Percentiles rank a stretch among this genome's conserved stretches.
These are phyloP conservation scores for Tillus elongatus DNA, from an alignment of 2,888 invertebrate species.

Conservation along the genomic window DNA sequence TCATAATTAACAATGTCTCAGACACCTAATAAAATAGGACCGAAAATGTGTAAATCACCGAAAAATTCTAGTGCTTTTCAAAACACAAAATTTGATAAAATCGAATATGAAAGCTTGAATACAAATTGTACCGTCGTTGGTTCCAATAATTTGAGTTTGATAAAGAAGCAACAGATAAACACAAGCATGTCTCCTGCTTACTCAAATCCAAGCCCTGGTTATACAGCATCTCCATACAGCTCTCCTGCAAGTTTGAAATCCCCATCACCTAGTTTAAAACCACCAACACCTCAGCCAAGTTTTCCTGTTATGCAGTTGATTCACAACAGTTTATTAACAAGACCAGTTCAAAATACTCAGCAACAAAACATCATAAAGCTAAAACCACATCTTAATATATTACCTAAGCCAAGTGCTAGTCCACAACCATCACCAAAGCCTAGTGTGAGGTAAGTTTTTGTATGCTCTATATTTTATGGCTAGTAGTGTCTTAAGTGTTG, in stretches of 20 bases:
- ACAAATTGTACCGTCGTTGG: slow-evolving; percentile 43
- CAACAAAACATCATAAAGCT: slow-evolving; percentile 40
- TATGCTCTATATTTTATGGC: neutral
- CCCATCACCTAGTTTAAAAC: slow-evolving; percentile 37
- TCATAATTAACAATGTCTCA: slow-evolving; percentile 39
- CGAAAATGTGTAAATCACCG: slow-evolving; percentile 43
- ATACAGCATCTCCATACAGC: slow-evolving; percentile 38
- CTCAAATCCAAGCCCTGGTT: slow-evolving; percentile 32
- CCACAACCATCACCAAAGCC: slow-evolving; percentile 39
- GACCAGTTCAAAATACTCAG: slow-evolving; percentile 33
- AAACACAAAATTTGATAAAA: slow-evolving; percentile 29
- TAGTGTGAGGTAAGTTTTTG: slow-evolving; percentile 35
- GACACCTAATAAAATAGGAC: slow-evolving; percentile 31
- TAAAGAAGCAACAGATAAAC: slow-evolving; percentile 39
- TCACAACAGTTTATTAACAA: slow-evolving; percentile 36
- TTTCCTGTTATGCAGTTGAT: slow-evolving; percentile 42
- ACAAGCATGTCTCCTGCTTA: slow-evolving; percentile 38
- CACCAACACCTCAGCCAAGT: slow-evolving; percentile 40
- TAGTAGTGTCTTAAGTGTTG: too few species aligned
- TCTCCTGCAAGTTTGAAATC: slow-evolving; percentile 40
- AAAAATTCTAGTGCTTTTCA: slow-evolving; percentile 34
- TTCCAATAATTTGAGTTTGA: slow-evolving; percentile 41
- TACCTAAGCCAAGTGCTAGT: slow-evolving; percentile 41
- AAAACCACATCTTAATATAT: slow-evolving; percentile 41
- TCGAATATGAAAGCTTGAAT: slow-evolving; percentile 40